Base-by-base conservation (phyloP, 2,888 invertebrate species). In the Strigamia crassipes region DNA sequence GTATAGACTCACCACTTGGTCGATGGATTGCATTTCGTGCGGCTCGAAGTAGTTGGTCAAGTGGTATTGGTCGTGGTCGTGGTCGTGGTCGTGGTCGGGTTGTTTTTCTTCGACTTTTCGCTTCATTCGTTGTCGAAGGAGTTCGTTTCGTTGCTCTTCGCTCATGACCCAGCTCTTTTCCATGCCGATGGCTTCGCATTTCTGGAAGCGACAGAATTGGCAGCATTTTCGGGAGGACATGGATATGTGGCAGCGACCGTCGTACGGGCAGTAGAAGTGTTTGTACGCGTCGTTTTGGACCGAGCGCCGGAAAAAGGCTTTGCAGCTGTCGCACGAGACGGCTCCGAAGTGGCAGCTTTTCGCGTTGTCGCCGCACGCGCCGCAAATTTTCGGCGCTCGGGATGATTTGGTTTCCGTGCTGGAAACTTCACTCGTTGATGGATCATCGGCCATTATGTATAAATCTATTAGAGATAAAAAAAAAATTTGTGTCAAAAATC, bases 121-220 rank as follows among this genome's bases (percentile, higher is more conserved):
- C 82, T 86, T 85, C 83, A 85, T 82, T 78, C 86, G 83, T 27
- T 81, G 83, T 79, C 84, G 84, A 1, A 84, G 82, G 8, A 85
- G 79, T 41, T 84, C 84, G 27, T 84, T 34, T 61, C 81, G 27
- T 38, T 81, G 66, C 10, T 81, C 81, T 3, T 88, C 88, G 13
- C 86, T 86, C 87, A 88, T 88, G 41, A 88, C 88, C 88, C 88
- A 88, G 41, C 86, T 85, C 78, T 86, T 87, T 84, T 88, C 88
- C 88, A 88, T 88, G 38, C 88, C 88, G 77, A 87, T 88, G 0
- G 85, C 83, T 6, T 87, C 82, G 83, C 88, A 88, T 84, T 87
- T 87, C 66, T 86, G 84, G 82, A 88, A 87, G 31, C 88, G 85
- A 84, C 88, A 88, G 83, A 84, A 85, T 84, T 88, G 88, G 82